Evolutionary conservation across 2,113 vertebrate species (phyloP), one percentile per base, ranked within the genome.

Genomic region (Peromyscus leucopus): DNA sequence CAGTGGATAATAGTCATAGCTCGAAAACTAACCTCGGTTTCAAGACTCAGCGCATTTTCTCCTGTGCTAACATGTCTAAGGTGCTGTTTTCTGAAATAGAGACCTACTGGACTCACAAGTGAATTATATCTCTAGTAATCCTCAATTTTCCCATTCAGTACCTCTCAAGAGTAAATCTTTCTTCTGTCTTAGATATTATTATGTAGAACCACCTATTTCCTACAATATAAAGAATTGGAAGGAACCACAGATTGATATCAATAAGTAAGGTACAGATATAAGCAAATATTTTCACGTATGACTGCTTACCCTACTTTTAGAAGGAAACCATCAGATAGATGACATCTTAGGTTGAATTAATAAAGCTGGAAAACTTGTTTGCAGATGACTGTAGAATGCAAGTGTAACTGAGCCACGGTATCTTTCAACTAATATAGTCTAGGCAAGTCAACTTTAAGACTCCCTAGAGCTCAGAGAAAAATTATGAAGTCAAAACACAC

Each of bases 381-480:
- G 80, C 91, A 96, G 92, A 93, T 98, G 87, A 93, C 39, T 93
- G 92, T 90, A 67, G 21, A 93, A 79, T 95, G 93, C 86, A 98
- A 78, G 83, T 59, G 7, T 83, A 61, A 93, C 61, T 95, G 74
- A 96, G 39, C 21, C 59, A 89, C 71, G 76, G 76, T 97, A 95
- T 89, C 61, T 95, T 95, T 86, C 24, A 93, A 71, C 46, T 57
- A 95, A 75, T 89, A 89, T 97, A 98, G 96, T 63, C 22, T 46
- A 92, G 67, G 91, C 31, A 89, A 97, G 75, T 57, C 65, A 94
- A 91, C 51, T n/a, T 84, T 97, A 94, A 85, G 63, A 42, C n/a
- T 96, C 24, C 10, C 21, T 11, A 0, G 83, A 80, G 63, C 48
- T 82, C 65, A 3, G 4, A 67, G 92, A 33, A 51, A 78, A 87